Percentiles rank a stretch among this genome's conserved stretches.
phyloP scores from a whole-genome alignment of 2,113 vertebrate genomes.

The Anguilla rostrata region DNA sequence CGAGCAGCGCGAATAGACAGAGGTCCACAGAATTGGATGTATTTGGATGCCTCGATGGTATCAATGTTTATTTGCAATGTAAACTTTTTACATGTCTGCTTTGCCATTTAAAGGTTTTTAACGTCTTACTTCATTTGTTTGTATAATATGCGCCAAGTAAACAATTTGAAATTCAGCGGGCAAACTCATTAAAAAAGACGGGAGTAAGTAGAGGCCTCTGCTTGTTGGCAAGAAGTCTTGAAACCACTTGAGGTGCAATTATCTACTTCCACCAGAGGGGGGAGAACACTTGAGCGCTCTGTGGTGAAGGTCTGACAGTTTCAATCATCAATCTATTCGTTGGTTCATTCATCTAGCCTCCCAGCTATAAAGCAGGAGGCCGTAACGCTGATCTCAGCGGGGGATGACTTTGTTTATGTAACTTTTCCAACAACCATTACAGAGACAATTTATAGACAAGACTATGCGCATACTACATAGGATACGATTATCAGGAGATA shows the following conservation, averaged over 20 bases:
- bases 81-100: slow-evolving; percentile 51
- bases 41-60: slow-evolving; percentile 44
- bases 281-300: slow-evolving; percentile 30
- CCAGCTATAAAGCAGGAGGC: not conserved
- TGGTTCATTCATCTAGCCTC: not conserved
- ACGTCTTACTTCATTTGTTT: slow-evolving; percentile 64
- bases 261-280: slow-evolving; percentile 41
- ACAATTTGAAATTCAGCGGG: slow-evolving; percentile 61
- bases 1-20: slow-evolving; percentile 19
- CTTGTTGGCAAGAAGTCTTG: slow-evolving; percentile 3
- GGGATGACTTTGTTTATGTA: not conserved
- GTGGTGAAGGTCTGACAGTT: not conserved
- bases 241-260: slow-evolving; percentile 41
- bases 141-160: slow-evolving; percentile 55
- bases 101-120: slow-evolving; percentile 47
- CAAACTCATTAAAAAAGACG: slow-evolving; percentile 57
- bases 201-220: not conserved
- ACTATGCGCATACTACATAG: not conserved
- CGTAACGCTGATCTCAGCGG: not conserved
- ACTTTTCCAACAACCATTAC: not conserved
- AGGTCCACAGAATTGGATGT: slow-evolving; percentile 28
- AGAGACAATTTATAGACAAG: not conserved
- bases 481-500: not conserved
- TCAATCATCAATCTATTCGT: not conserved
- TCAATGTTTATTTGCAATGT: slow-evolving; percentile 53